Evolutionary conservation across 2,888 invertebrate species (phyloP).

Genomic region (Sinhomidia bicolor): DNA sequence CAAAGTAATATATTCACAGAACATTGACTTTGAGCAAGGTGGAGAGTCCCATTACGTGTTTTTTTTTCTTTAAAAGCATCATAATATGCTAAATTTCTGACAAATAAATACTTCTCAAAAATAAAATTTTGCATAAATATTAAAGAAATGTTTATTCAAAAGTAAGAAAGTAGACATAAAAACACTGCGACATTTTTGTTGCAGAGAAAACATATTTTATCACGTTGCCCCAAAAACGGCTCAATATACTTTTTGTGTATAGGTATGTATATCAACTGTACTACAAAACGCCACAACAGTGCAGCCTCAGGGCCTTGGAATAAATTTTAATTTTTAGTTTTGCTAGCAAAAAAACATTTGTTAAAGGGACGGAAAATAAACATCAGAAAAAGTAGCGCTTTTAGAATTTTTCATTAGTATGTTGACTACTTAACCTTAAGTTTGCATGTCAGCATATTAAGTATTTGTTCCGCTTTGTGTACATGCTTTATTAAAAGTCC

Average conservation of each 20-base stretch:
- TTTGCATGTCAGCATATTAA: conserved; percentile 21
- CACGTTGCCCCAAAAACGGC: not conserved
- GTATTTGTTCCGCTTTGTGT: conserved; percentile 9
- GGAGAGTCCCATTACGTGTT: not conserved
- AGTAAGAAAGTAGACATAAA: no score
- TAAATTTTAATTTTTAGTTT: not conserved
- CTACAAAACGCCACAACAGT: not conserved
- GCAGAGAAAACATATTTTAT: not conserved
- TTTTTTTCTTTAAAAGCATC: not conserved
- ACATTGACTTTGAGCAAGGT: not conserved
- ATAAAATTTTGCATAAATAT: not conserved
- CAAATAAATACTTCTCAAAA: not conserved
- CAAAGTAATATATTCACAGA: not conserved
- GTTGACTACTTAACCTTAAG: not conserved
- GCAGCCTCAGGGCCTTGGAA: not conserved
- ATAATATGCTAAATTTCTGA: not conserved
- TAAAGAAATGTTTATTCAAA: no score
- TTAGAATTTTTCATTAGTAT: conserved; percentile 32
- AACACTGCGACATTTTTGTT: no score
- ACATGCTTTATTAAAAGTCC: not conserved
- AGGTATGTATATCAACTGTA: not conserved
- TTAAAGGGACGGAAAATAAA: not conserved
- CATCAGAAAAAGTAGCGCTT: not conserved
- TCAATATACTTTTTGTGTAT: not conserved
- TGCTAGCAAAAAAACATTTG: not conserved